These are phyloP conservation scores for Parnassius mnemosyne DNA, from an alignment of 2,888 invertebrate species.

Conservation along the genomic window DNA sequence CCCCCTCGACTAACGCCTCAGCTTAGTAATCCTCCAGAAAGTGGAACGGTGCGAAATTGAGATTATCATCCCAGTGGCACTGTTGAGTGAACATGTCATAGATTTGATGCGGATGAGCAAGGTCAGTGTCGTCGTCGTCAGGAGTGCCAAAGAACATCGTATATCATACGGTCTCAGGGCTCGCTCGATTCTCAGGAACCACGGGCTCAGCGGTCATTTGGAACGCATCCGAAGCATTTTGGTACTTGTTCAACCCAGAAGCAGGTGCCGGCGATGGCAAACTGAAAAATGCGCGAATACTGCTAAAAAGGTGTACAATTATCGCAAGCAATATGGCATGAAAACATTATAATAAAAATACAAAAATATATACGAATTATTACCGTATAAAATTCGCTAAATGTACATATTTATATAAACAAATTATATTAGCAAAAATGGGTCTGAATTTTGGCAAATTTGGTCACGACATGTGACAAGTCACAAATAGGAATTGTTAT, in stretches of 20 bases:
- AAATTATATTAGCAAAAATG: too few relatives aligned
- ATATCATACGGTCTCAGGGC: constrained; percentile 55
- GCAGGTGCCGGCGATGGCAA: constrained; percentile 41
- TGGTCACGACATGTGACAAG: too few relatives aligned
- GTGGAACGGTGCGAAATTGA: constrained; percentile 33
- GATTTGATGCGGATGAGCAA: constrained; percentile 43
- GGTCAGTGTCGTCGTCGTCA: constrained; percentile 28
- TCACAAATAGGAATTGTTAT: too few relatives aligned
- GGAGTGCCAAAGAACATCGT: constrained; percentile 25
- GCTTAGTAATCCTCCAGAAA: constrained; percentile 8
- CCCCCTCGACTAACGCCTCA: neutral
- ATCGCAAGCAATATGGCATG: too few relatives aligned
- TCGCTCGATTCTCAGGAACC: constrained; percentile 45
- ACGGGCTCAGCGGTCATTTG: constrained; percentile 39
- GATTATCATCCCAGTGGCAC: constrained; percentile 40
- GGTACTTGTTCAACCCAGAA: constrained; percentile 35
- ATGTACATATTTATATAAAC: too few relatives aligned
- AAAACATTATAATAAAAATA: too few relatives aligned
- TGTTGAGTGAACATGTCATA: constrained; percentile 45
- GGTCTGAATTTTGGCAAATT: too few relatives aligned
- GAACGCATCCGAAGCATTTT: constrained; percentile 27
- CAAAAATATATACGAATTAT: too few relatives aligned
- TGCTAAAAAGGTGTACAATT: too few relatives aligned
- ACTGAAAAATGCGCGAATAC: constrained; percentile 39
- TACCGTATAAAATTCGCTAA: too few relatives aligned